Conservation (phyloP, 2,888 invertebrate species). For the Hirtodrosophila alboralis region DNA sequence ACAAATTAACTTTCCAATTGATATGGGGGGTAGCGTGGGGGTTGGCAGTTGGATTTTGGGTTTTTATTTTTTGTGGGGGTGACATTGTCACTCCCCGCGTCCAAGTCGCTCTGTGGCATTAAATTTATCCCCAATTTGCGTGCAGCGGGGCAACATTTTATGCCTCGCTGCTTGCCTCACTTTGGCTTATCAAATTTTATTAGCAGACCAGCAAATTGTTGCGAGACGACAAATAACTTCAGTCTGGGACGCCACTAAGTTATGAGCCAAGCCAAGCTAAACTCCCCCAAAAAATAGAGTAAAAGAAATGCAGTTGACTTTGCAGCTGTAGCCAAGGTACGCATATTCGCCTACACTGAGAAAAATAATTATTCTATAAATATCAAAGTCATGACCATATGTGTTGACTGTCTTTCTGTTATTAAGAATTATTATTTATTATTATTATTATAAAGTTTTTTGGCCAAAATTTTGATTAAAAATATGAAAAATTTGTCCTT, state of each 20-base stretch:
- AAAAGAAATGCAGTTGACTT: slow-evolving; percentile 40
- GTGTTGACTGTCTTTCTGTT: too few relatives aligned
- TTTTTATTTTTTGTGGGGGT: slow-evolving; percentile 8
- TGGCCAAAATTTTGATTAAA: too few relatives aligned
- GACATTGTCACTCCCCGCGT: slow-evolving; percentile 60
- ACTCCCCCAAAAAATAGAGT: slow-evolving; percentile 36
- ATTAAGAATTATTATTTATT: too few relatives aligned
- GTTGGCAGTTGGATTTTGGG: not conserved
- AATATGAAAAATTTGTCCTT: too few relatives aligned
- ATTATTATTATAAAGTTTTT: too few relatives aligned
- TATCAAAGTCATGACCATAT: too few relatives aligned
- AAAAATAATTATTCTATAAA: too few relatives aligned
- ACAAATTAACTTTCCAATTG: slow-evolving; percentile 74
- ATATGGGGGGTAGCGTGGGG: not conserved
- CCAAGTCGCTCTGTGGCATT: slow-evolving; percentile 40
- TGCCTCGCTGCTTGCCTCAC: slow-evolving; percentile 56
- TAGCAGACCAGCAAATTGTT: slow-evolving; percentile 74
- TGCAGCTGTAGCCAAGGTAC: slow-evolving; percentile 39
- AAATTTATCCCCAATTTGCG: slow-evolving; percentile 82
- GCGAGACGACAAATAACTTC: slow-evolving; percentile 68
- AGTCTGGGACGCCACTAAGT: slow-evolving; percentile 22
- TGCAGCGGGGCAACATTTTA: slow-evolving; percentile 78
- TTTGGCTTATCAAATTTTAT: slow-evolving; percentile 78
- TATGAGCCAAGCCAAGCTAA: too few relatives aligned
- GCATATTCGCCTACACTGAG: slow-evolving; percentile 18